Evolutionary conservation across 2,113 vertebrate genomes (phyloP).

Genomic region (Apeltes quadracus): DNA sequence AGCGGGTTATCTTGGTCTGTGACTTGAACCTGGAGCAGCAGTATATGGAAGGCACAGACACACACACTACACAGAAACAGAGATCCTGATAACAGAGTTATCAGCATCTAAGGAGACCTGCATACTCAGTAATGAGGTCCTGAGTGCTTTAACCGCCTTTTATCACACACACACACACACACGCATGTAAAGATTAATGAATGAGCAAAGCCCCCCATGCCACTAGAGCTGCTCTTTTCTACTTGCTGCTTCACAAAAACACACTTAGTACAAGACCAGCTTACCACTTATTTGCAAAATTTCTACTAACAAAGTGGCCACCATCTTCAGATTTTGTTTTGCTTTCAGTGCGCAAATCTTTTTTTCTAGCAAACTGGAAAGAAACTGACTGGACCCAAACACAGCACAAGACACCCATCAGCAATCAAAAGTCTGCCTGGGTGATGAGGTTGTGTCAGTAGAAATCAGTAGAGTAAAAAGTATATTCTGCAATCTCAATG

Average conservation of each 20-base stretch:
- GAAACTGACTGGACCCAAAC: background rate
- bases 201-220: background rate
- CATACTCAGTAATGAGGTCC: constrained; percentile 51
- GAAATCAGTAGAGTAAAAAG: too few relatives aligned
- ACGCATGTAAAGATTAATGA: constrained; percentile 11
- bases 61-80: background rate
- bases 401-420: background rate
- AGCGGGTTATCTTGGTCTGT: background rate
- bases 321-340: background rate
- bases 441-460: too few relatives aligned
- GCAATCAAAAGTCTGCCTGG: background rate
- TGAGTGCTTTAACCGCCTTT: constrained; percentile 33
- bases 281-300: background rate
- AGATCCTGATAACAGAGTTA: too few relatives aligned
- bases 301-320: background rate
- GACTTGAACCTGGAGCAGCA: background rate
- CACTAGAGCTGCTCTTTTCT: constrained; percentile 8
- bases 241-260: constrained; percentile 7
- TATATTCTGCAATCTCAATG: too few relatives aligned
- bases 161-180: constrained; percentile 11
- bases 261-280: background rate
- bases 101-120: constrained; percentile 21
- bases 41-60: background rate
- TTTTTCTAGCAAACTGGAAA: background rate
- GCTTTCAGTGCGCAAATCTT: background rate